Base-by-base conservation (phyloP, 1,140 invertebrate species). In the Papilio polyxenes region DNA sequence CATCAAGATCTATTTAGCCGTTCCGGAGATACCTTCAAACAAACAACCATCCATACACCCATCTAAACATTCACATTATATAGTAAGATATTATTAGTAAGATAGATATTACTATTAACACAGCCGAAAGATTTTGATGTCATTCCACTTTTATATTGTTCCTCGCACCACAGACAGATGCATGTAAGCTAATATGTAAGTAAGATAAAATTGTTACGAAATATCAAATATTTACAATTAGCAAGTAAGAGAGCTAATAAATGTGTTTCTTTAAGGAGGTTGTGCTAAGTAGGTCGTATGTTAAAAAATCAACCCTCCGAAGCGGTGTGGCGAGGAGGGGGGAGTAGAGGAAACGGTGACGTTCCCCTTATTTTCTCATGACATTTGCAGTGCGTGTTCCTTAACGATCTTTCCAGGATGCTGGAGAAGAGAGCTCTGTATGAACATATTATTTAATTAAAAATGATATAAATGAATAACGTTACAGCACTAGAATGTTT, bases 251-350 rank as follows among this genome's bases (percentile, higher is more conserved):
- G 8, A 31, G 23, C 23, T 65, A 40, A 69, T 37, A 72, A 72
- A 72, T 20, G 59, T 62, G 59, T 37, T 31, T 69, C 31, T 31
- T 69, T 40, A 69, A 5, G 65, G 15, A 72, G 11, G 75, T 31
- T 23, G 13, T 37, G 56, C 44, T 80, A 80, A 80, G 40, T 80
- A 80, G 78, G 78, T 80, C 78, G 78, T 69, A 80, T 80, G 78
- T 80, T 80, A 80, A 80, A 72, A 80, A 80, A 80, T 69, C 78
- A 80, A 80, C 78, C 78, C 78, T 80, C 56, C 59, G 31, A 37
- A 65, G 65, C 10, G 23, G 56, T 59, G 17, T 20, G 9, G 7
- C 40, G 17, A 31, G 74, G 6, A 20, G 78, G 56, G n/a, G 15
- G 37, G 78, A 59, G 56, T 7, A 59, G 40, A 80, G 49, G 48